Percentiles rank a stretch among this genome's conserved stretches.
phyloP scores from a whole-genome alignment of 2,888 invertebrate genomes.

The Diachrysia chrysitis region DNA sequence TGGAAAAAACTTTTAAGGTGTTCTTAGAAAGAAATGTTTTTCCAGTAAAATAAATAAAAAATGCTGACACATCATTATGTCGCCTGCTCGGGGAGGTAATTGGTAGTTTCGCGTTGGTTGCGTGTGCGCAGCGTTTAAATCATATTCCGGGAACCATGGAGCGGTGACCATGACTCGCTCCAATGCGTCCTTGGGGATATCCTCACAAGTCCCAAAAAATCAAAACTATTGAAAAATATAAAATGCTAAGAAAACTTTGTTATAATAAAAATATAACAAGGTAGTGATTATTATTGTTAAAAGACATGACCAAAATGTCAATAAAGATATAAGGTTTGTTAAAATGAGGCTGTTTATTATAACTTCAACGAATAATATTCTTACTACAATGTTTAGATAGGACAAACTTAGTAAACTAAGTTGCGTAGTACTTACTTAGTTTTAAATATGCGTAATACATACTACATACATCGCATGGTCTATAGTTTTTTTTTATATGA shows the following conservation, averaged over 20 bases:
- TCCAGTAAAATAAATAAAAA: slow-evolving; percentile 34
- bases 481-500: too few species aligned
- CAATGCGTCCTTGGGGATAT: slow-evolving; percentile 58
- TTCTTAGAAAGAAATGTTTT: background rate
- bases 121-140: slow-evolving; percentile 66
- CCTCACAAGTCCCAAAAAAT: slow-evolving; percentile 45
- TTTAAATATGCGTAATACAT: too few species aligned
- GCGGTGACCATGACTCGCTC: slow-evolving; percentile 65
- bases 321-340: background rate
- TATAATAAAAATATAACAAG: background rate
- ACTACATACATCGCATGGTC: background rate
- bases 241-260: background rate
- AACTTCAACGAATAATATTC: background rate
- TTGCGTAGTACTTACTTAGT: background rate
- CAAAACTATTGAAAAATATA: background rate
- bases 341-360: slow-evolving; percentile 1
- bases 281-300: background rate
- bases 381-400: background rate
- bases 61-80: slow-evolving; percentile 47
- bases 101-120: slow-evolving; percentile 49
- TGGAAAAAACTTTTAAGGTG: background rate
- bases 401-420: background rate
- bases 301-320: slow-evolving; percentile 2
- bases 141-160: slow-evolving; percentile 75
- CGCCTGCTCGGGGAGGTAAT: slow-evolving; percentile 44